A percentile compares a stretch with the other conserved stretches of the same genome.
phyloP scores from a whole-genome alignment of 2,113 vertebrate species.

The Glaucidium brasilianum region DNA sequence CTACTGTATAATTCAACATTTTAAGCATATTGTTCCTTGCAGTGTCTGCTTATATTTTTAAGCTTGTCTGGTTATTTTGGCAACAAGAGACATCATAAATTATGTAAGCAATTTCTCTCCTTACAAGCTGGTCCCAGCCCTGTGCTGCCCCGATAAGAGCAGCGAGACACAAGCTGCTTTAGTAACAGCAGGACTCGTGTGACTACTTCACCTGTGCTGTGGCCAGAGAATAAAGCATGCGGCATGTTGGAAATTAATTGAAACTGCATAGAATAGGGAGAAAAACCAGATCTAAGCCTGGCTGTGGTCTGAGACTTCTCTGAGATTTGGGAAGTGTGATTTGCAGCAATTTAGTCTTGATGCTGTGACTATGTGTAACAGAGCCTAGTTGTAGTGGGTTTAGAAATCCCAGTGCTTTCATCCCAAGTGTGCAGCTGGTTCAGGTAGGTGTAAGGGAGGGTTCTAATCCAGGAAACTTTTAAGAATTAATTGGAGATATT shows the following conservation, averaged over 20 bases:
- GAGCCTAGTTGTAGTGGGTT: not conserved
- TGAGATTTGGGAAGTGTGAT: not conserved
- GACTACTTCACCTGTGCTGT: not conserved
- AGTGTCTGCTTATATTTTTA: not conserved
- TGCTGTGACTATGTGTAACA: rapidly evolving
- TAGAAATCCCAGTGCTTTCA: not conserved
- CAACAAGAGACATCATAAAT: not conserved
- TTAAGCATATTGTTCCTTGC: not conserved
- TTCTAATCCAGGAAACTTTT: not conserved
- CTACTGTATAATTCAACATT: not conserved
- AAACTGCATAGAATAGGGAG: not conserved
- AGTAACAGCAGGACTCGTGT: not conserved
- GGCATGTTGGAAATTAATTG: not conserved
- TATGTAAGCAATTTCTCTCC: not conserved
- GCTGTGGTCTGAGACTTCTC: not conserved
- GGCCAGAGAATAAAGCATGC: rapidly evolving
- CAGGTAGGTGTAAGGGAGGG: not conserved
- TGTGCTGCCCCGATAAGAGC: not conserved
- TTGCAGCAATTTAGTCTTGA: not conserved
- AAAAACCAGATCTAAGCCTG: not conserved
- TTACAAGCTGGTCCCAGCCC: not conserved
- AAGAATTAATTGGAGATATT: not conserved
- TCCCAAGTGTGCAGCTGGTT: not conserved
- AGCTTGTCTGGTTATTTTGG: not conserved
- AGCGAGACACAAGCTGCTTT: not conserved